Evolutionary conservation across 2,113 vertebrate genomes (phyloP), one percentile per base, ranked within the genome.

Genomic region (Apodemus sylvaticus): DNA sequence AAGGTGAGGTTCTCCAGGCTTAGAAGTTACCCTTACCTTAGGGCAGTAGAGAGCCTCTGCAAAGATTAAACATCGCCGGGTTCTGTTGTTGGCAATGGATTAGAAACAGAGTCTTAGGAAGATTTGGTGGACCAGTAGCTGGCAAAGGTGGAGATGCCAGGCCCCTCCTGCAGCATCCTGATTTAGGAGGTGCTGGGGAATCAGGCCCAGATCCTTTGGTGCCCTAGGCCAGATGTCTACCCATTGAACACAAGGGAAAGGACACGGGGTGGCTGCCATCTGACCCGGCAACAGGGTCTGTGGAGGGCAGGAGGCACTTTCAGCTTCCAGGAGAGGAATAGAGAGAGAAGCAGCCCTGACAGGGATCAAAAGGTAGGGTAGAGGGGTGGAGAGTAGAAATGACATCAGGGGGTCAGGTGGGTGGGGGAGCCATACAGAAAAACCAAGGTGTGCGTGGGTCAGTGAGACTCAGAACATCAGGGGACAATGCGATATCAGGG

Each of bases 361-460:
- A 0, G 51, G 0, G 11, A 42, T 20, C 24, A 0, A 0, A 13
- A 53, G 39, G 24, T n/a, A 19, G 87, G 4, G 42, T 0, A 9
- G 24, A 58, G 29, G 53, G 29, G 1, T 4, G 26, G 48, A 1
- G 2, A 26, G 45, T 3, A 16, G 71, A 8, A 17, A 5, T 1
- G 5, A 36, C 16, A 4, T 11, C 24, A 4, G 39, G 58, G 0
- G 0, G n/a, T 9, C 70, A 36, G 86, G 74, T 14, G 60, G 42
- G 60, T 7, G 53, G 34, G 36, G 86, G 22, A 17, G 45, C 62
- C 3, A 42, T 22, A 24, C 0, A 0, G 12, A 5, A 1, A 0
- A 17, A 51, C 87, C 58, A 2, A 64, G 13, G 86, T 5, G 5
- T 19, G 60, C 8, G 0, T 0, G 51, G 60, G 36, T 26, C 26